Percentiles rank a stretch among this genome's conserved stretches.
These are phyloP conservation scores for Augiades crinisus DNA, from an alignment of 2,888 invertebrate species.

Conservation along the genomic window DNA sequence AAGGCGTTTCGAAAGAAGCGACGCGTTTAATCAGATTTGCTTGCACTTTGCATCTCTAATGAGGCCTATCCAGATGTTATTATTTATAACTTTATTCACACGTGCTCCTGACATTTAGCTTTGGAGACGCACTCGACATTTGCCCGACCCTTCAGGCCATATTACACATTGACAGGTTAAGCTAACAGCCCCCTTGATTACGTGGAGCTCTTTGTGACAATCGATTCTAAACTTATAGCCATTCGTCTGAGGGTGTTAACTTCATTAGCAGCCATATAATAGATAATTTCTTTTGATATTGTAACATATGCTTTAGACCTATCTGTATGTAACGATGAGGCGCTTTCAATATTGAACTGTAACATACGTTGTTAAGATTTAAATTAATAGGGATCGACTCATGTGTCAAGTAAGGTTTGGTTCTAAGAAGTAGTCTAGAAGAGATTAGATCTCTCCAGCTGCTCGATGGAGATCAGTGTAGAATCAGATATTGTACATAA, in stretches of 20 bases:
- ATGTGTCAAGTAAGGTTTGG: not conserved
- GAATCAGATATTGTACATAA: no score
- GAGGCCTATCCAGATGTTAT: slow-evolving; percentile 33
- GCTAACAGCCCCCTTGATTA: slow-evolving; percentile 12
- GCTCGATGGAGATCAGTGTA: not conserved
- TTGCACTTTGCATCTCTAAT: slow-evolving; percentile 33
- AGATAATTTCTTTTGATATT: not conserved
- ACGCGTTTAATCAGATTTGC: slow-evolving; percentile 29
- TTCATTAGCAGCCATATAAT: not conserved
- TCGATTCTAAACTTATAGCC: not conserved
- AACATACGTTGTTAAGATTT: slow-evolving; percentile 1
- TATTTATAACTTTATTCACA: slow-evolving; percentile 29
- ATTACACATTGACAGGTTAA: slow-evolving; percentile 5
- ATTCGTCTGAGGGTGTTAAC: not conserved
- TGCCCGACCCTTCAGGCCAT: slow-evolving; percentile 14
- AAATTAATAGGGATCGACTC: not conserved
- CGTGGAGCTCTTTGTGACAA: not conserved
- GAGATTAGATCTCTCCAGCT: not conserved
- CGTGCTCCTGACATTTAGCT: slow-evolving; percentile 25
- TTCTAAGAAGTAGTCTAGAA: slow-evolving; percentile 2
- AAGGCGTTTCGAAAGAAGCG: slow-evolving; percentile 25
- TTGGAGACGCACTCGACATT: slow-evolving; percentile 19
- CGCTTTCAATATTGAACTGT: not conserved
- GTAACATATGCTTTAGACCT: not conserved
- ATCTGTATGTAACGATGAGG: not conserved